Evolutionary conservation across 2,888 invertebrate species (phyloP).

Genomic region (Pantelozetes paolii): DNA sequence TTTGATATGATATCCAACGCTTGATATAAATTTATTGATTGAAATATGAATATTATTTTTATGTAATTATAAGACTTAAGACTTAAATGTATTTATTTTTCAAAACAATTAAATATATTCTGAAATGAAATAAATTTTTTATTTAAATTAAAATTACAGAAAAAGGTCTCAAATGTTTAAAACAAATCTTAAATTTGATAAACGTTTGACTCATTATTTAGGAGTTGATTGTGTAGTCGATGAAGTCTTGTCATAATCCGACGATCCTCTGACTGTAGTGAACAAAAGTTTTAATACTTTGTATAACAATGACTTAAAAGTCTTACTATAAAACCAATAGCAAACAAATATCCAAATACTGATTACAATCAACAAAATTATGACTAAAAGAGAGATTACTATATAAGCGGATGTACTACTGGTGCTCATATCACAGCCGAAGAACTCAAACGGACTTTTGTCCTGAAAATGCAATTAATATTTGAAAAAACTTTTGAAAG

Average conservation of each 20-base stretch:
- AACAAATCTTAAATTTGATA: too few species aligned
- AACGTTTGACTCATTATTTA: too few species aligned
- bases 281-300: not conserved
- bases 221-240: too few species aligned
- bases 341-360: not conserved
- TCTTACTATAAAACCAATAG: not conserved
- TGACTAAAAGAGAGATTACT: not conserved
- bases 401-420: not conserved
- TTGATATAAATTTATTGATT: too few species aligned
- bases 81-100: not conserved
- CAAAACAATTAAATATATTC: not conserved
- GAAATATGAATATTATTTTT: too few species aligned
- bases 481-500: not conserved
- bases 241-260: too few species aligned
- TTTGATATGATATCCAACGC: too few species aligned
- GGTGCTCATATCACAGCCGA: not conserved
- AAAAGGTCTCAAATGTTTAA: not conserved
- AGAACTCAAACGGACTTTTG: not conserved
- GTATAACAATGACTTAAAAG: not conserved
- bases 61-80: not conserved
- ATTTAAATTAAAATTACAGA: not conserved
- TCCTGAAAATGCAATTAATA: not conserved
- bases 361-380: not conserved
- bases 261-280: not conserved
- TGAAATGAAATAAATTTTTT: not conserved